Percentiles rank a stretch among this genome's conserved stretches.
phyloP scores from a whole-genome alignment of 2,113 vertebrate genomes.

The Zosterops lateralis region DNA sequence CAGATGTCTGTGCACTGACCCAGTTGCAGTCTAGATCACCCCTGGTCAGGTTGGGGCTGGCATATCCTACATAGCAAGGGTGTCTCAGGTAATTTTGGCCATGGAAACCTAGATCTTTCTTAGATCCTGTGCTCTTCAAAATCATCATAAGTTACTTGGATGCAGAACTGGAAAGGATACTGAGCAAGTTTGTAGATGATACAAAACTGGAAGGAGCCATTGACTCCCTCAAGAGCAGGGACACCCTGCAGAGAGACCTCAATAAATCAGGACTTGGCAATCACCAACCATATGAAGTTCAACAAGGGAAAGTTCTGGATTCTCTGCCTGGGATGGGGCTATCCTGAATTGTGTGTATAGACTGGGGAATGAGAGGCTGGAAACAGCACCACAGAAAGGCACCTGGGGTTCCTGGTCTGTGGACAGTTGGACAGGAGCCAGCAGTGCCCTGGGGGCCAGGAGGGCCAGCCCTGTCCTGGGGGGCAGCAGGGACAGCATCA shows the following conservation, averaged over 20 bases:
- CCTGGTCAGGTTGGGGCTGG: background rate
- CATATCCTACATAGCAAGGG: background rate
- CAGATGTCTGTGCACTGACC: background rate
- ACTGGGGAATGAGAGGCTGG: background rate
- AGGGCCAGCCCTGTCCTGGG: background rate
- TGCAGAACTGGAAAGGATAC: background rate
- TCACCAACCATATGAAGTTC: background rate
- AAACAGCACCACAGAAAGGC: fast-evolving
- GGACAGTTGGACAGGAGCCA: fast-evolving
- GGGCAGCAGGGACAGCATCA: background rate
- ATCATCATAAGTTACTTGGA: background rate
- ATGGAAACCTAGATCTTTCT: background rate
- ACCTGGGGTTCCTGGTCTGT: fast-evolving
- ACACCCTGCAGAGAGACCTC: background rate
- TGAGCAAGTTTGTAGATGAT: background rate
- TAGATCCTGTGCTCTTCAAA: background rate
- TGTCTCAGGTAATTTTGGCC: background rate
- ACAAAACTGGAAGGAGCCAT: background rate
- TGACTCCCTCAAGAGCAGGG: background rate
- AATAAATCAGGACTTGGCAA: background rate
- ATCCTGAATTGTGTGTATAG: fast-evolving
- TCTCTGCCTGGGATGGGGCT: background rate
- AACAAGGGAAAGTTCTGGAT: background rate
- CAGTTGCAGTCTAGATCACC: background rate
- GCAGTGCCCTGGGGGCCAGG: background rate